Evolutionary conservation across 2,113 vertebrate genomes (phyloP), one percentile per base, ranked within the genome.

Genomic region (Semicossyphus pulcher): DNA sequence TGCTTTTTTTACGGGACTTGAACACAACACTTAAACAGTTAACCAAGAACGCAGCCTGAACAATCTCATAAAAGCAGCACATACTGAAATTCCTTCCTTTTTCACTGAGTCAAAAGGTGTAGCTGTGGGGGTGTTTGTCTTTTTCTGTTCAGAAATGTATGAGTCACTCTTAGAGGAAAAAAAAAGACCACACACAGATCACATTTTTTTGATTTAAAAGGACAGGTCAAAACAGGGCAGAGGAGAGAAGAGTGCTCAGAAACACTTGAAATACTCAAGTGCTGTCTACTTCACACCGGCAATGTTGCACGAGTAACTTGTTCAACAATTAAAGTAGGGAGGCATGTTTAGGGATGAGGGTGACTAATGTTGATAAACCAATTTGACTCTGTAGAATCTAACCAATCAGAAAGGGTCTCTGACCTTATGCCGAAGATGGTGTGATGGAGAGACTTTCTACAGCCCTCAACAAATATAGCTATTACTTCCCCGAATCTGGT

Each of bases 61-160:
- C n/a, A n/a, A n/a, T n/a, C n/a, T n/a, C n/a, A n/a, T n/a, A 58
- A 7, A 5, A 11, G 2, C 9, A 39, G 6, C n/a, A n/a, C n/a
- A 32, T 41, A 12, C 16, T 15, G 39, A 41, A 16, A n/a, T 44
- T 44, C 9, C 42, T 42, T 32, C 5, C 20, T n/a, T 28, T 21
- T 62, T 14, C 44, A 9, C 39, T 61, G 7, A 57, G 34, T 69
- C 49, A 63, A 21, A 49, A 58, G 28, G 18, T 70, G 78, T 32
- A 68, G 49, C 54, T 62, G 48, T 59, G 1, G 15, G 21, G 5
- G 10, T 31, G 29, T 68, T 63, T 41, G 23, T 20, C 6, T 36
- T 12, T 59, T 54, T 67, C 3, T 49, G 12, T 42, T 51, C 20
- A 14, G 49, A 47, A 36, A 42, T 23, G 8, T 23, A n/a, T 58